Evolutionary conservation across 2,888 invertebrate species (phyloP).

Genomic region (Syrista parreyssii): DNA sequence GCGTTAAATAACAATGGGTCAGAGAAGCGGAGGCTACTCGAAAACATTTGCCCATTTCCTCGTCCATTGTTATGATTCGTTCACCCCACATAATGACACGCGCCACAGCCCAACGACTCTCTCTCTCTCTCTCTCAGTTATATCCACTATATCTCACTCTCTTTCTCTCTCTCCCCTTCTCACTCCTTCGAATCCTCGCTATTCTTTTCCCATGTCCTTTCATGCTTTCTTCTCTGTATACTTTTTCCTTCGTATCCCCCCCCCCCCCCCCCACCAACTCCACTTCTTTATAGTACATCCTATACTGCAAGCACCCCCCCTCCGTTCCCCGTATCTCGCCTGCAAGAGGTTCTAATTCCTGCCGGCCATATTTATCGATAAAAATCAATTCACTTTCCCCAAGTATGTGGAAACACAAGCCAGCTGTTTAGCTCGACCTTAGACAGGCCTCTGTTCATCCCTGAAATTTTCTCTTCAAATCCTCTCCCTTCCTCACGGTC

Average conservation of each 20-base stretch:
- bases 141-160: no score
- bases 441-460: neutral
- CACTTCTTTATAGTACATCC: neutral
- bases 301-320: neutral
- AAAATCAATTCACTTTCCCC: neutral
- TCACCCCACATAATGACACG: slow-evolving; percentile 44
- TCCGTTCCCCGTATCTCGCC: no score
- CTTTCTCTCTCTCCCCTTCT: neutral
- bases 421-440: neutral
- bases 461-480: neutral
- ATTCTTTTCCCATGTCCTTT: neutral
- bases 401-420: neutral
- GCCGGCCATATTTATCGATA: neutral
- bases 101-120: slow-evolving; percentile 26
- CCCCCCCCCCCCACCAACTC: no score
- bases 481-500: neutral
- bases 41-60: slow-evolving; percentile 32
- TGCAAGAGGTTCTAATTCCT: slow-evolving; percentile 38
- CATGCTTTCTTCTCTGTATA: neutral
- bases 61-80: slow-evolving; percentile 45
- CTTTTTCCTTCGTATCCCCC: slow-evolving; percentile 25
- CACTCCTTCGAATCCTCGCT: neutral
- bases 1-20: slow-evolving; percentile 45
- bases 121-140: slow-evolving; percentile 6
- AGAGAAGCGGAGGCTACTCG: slow-evolving; percentile 14